These are phyloP conservation scores for Amiota communis DNA, from an alignment of 2,888 invertebrate genomes.

Conservation along the genomic window DNA sequence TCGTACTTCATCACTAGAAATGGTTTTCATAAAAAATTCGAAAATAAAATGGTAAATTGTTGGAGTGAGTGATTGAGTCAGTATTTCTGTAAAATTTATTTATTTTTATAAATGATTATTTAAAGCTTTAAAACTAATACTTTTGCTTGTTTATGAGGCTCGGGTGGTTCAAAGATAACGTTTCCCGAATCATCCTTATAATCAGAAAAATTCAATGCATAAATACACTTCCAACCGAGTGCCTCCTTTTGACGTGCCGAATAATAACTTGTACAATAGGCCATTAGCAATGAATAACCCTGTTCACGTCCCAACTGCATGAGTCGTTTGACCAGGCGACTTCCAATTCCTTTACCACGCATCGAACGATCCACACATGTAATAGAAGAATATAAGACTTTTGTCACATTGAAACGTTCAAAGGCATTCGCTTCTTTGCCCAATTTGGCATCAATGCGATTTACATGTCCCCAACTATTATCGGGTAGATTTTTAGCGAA, in stretches of 20 bases:
- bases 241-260: slow-evolving; percentile 53
- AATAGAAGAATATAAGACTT: slow-evolving; percentile 50
- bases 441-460: slow-evolving; percentile 45
- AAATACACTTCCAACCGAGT: slow-evolving; percentile 53
- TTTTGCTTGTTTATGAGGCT: slow-evolving; percentile 48
- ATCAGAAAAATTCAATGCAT: slow-evolving; percentile 46
- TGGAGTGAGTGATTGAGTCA: too few relatives aligned
- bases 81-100: not conserved
- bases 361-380: slow-evolving; percentile 46
- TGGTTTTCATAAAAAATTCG: slow-evolving; percentile 4
- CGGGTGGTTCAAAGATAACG: slow-evolving; percentile 53
- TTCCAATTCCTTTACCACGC: slow-evolving; percentile 55
- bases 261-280: slow-evolving; percentile 60
- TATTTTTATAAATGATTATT: not conserved
- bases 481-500: slow-evolving; percentile 39
- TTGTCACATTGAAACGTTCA: slow-evolving; percentile 42
- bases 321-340: slow-evolving; percentile 48
- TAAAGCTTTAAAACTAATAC: slow-evolving; percentile 49
- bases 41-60: slow-evolving; percentile 9
- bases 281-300: slow-evolving; percentile 48
- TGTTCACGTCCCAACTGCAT: slow-evolving; percentile 51
- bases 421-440: slow-evolving; percentile 51
- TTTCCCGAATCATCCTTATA: slow-evolving; percentile 51
- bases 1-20: not conserved
- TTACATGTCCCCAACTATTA: slow-evolving; percentile 46